phyloP scores from a whole-genome alignment of 2,797 vertebrate species.

The Aselliscus stoliczkanus region DNA sequence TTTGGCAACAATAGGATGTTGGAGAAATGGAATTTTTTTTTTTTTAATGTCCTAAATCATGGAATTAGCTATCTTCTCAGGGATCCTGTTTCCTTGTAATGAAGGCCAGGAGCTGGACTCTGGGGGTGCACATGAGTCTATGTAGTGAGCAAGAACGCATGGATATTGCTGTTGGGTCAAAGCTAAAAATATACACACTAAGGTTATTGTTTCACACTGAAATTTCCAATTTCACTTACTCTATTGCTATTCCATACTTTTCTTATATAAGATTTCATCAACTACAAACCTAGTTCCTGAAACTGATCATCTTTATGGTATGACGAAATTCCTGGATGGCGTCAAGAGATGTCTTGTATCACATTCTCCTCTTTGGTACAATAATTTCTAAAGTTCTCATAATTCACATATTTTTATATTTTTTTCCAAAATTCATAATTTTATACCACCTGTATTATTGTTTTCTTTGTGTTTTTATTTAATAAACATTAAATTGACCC shows the following conservation, averaged over 20 bases:
- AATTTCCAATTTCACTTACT: not conserved
- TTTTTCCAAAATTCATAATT: not conserved
- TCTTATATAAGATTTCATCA: not conserved
- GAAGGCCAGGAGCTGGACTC: not conserved
- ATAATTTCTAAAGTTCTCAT: not conserved
- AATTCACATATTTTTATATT: not conserved
- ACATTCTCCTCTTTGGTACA: not conserved
- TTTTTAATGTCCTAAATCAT: not conserved
- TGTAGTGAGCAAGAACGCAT: not conserved
- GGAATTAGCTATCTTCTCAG: not conserved
- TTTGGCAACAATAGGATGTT: not conserved
- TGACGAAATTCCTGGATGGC: not conserved
- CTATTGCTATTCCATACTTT: not conserved
- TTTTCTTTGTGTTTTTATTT: conserved; percentile 9
- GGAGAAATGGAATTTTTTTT: not conserved
- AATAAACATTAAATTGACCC: not conserved
- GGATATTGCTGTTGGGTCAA: not conserved
- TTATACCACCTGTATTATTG: not conserved
- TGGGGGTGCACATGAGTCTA: not conserved
- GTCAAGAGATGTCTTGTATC: not conserved
- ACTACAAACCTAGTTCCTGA: not conserved
- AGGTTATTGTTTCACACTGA: not conserved
- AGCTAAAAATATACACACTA: not conserved
- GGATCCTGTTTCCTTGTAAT: not conserved
- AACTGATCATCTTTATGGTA: not conserved